These are phyloP conservation scores for Geothlypis trichas DNA, from an alignment of 2,113 vertebrate genomes.

Conservation along the genomic window DNA sequence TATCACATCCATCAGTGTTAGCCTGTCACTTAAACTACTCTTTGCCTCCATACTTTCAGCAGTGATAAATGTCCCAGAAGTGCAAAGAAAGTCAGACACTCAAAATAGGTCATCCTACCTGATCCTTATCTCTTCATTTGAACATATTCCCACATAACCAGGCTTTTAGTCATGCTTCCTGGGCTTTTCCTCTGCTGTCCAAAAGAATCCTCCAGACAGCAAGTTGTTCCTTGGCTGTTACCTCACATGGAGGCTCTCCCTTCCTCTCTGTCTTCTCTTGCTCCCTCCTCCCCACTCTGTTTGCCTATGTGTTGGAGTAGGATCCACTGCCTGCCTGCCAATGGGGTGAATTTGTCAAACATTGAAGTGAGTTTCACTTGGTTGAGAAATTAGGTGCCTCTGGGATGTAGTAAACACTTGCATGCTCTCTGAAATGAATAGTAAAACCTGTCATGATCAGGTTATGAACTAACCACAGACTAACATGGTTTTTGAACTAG, in stretches of 20 bases:
- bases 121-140: neutral
- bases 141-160: neutral
- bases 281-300: neutral
- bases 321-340: neutral
- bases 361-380: neutral
- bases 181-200: neutral
- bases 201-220: neutral
- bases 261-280: accelerated
- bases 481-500: neutral
- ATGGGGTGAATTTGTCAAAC: neutral
- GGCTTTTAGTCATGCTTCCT: neutral
- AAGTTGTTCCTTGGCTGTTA: neutral
- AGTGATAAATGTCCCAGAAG: neutral
- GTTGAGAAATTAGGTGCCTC: neutral
- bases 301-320: neutral
- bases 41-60: neutral
- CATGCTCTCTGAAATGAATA: neutral
- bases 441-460: neutral
- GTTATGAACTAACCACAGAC: neutral
- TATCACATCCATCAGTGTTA: neutral
- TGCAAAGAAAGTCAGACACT: neutral
- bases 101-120: neutral
- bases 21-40: neutral
- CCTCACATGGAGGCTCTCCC: neutral
- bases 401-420: neutral